Evolutionary conservation across 2,113 vertebrate genomes (phyloP), one percentile per base, ranked within the genome.

Genomic region (Cryptotis parvus): DNA sequence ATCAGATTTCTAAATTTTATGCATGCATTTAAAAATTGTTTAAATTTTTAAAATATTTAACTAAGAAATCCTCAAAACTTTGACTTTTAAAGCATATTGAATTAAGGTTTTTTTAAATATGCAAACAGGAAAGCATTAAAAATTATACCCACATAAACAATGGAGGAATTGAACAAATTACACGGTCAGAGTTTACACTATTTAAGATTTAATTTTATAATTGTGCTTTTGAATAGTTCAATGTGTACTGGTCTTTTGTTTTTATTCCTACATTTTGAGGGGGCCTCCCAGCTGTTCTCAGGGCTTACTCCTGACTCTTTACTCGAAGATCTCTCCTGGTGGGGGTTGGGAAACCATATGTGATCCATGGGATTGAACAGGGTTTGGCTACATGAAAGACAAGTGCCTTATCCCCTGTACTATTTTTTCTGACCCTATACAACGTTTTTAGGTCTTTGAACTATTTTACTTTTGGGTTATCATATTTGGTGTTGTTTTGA

Each of bases 181-280:
- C 43, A 84, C 73, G 49, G 74, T 73, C 12, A 94, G 1, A 55
- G 0, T 10, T 55, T 81, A 79, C 26, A 78, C 1, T 69, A 9
- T 68, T 92, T 77, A 75, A 35, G 33, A 73, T 77, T 84, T 83
- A 84, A 72, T 84, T 84, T 80, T 81, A 4, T 63, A 91, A 84
- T 26, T 78, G 9, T 1, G 18, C 10, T 84, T 86, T 65, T 84
- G 58, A 91, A 65, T 76, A 89, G 58, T 94, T 80, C 1, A 49
- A 65, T 20, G 90, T 55, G 6, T 14, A 77, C 2, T 84, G 52
- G 10, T 33, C 4, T 91, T 9, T 82, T 84, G 35, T 39, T 86
- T 91, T 20, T 11, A 15, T 87, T 86, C 12, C 3, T 86, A 55
- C 33, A 87, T 94, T 89, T 93, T 10, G 9, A 14, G 45, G 55